A percentile compares a stretch with the other conserved stretches of the same genome.
Evolutionary conservation across 2,797 vertebrate species (phyloP).

Genomic region (Onychomys arenicola): DNA sequence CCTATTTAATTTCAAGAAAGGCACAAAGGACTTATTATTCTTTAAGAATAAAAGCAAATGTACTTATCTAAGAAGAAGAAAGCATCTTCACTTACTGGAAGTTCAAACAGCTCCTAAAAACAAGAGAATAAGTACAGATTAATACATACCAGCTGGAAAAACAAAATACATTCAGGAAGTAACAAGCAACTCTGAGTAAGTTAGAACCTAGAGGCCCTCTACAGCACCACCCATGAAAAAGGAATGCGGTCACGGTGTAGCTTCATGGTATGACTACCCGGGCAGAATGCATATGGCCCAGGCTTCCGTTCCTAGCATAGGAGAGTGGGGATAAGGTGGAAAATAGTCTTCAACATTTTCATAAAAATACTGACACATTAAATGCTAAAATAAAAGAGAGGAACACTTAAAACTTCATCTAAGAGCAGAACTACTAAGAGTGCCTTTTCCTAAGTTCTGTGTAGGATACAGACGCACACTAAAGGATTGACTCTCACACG

Average conservation of each 20-base stretch:
- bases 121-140: conserved; percentile 58
- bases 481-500: conserved; percentile 17
- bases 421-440: conserved; percentile 34
- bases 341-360: conserved; percentile 13
- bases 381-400: conserved; percentile 55
- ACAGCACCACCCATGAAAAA: not conserved
- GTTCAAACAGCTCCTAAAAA: conserved; percentile 95
- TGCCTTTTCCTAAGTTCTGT: conserved; percentile 19
- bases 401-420: not conserved
- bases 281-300: not conserved
- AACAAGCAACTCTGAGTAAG: not conserved
- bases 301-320: not conserved
- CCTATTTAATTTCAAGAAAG: conserved; percentile 86
- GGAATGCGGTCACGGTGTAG: not conserved
- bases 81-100: conserved; percentile 91
- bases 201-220: conserved; percentile 11
- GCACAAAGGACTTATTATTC: conserved; percentile 51
- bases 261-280: not conserved
- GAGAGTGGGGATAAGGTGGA: not conserved
- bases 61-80: conserved; percentile 50
- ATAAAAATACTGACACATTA: conserved; percentile 22
- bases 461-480: conserved; percentile 4
- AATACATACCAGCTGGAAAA: conserved; percentile 15
- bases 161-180: conserved; percentile 59
- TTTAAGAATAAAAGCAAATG: conserved; percentile 63